These are phyloP conservation scores for Nemurella pictetii DNA, from an alignment of 2,888 invertebrate genomes.

Conservation along the genomic window DNA sequence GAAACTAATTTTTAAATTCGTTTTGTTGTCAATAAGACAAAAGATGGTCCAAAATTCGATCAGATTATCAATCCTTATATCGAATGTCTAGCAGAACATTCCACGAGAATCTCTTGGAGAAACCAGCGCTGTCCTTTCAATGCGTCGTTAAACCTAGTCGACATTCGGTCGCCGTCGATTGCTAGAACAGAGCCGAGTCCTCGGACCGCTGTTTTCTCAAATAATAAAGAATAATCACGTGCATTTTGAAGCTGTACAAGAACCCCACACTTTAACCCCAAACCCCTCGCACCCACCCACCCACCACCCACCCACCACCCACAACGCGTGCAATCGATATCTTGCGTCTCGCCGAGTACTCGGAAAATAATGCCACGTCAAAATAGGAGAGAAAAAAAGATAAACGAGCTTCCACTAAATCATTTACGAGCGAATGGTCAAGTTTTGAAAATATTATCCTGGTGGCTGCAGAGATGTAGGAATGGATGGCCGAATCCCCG, in stretches of 20 bases:
- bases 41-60: too few species aligned
- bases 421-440: not conserved
- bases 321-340: not conserved
- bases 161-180: too few species aligned
- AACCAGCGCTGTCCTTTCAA: too few species aligned
- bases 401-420: not conserved
- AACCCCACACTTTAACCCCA: not conserved
- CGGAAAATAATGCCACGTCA: not conserved
- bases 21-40: too few species aligned
- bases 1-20: too few species aligned
- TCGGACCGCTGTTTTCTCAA: not conserved
- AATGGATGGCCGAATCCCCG: not conserved
- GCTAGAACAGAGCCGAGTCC: not conserved
- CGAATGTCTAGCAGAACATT: too few species aligned
- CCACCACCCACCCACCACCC: too few species aligned
- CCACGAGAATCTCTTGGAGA: not conserved
- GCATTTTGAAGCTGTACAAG: not conserved
- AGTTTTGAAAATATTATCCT: not conserved
- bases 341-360: not conserved
- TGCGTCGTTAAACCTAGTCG: too few species aligned
- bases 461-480: not conserved
- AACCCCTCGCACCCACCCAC: not conserved
- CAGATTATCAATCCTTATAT: too few species aligned
- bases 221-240: not conserved
- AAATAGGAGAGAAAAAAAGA: not conserved